Conservation (phyloP, 2,797 vertebrate species). For the Urocyon cinereoargenteus region DNA sequence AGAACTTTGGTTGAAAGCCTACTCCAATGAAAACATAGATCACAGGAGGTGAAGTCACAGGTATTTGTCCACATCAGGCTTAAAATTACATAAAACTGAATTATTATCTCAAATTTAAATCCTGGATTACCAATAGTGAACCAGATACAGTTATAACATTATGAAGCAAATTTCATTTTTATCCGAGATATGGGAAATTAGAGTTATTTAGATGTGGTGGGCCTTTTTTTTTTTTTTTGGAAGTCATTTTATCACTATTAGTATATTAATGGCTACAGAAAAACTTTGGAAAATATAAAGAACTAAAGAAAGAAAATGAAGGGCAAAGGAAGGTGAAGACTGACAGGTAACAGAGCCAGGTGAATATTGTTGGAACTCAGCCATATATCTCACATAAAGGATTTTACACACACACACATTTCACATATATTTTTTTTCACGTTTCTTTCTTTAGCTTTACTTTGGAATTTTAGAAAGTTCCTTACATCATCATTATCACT, state of each 20-base stretch:
- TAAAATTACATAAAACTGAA: constrained; percentile 1
- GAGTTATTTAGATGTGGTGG: background rate
- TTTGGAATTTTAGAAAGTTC: constrained; percentile 44
- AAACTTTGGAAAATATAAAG: constrained; percentile 50
- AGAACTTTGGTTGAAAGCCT: background rate
- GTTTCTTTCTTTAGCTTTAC: background rate
- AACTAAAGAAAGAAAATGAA: background rate
- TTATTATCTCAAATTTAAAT: background rate
- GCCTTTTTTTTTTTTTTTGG: background rate
- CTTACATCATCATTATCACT: constrained; percentile 98
- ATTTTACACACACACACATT: fast-evolving
- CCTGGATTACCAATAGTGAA: constrained; percentile 43
- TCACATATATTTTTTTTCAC: background rate
- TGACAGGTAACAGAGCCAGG: background rate
- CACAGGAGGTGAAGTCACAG: background rate
- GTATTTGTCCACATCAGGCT: background rate
- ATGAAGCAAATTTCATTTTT: background rate
- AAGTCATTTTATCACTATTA: background rate
- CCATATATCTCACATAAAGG: background rate
- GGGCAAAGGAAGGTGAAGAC: background rate
- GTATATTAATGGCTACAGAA: background rate
- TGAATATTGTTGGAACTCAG: background rate
- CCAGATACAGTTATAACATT: background rate
- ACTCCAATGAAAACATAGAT: background rate
- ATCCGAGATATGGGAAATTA: background rate